These are phyloP conservation scores for Halichoerus grypus DNA, from an alignment of 2,113 vertebrate species.

Conservation along the genomic window DNA sequence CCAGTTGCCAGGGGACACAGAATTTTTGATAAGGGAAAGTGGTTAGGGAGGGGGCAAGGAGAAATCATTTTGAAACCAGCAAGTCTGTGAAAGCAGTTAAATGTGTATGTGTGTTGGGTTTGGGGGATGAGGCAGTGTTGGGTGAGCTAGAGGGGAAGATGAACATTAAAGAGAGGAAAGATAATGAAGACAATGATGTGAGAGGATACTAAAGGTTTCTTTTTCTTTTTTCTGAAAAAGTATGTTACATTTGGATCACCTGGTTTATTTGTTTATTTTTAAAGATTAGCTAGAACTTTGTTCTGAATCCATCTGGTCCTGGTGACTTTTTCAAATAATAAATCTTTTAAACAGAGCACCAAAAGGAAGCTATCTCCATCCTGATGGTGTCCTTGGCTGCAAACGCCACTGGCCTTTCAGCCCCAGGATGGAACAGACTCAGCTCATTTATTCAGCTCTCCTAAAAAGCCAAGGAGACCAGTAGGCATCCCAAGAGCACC, in stretches of 20 bases:
- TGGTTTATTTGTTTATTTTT: slow-evolving; percentile 19
- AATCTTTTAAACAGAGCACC: background rate
- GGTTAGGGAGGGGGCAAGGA: background rate
- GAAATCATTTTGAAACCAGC: background rate
- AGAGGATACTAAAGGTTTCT: background rate
- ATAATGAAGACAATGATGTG: background rate
- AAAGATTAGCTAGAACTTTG: background rate
- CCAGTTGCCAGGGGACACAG: background rate
- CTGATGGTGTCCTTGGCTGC: background rate
- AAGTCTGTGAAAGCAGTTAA: background rate
- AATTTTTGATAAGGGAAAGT: background rate
- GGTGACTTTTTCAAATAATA: background rate
- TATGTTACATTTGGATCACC: background rate
- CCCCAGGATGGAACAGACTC: background rate
- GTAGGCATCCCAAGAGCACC: background rate
- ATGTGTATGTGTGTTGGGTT: background rate
- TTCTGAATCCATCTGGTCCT: background rate
- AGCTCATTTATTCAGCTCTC: background rate
- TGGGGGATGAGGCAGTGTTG: background rate
- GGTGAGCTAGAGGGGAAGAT: background rate
- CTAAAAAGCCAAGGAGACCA: background rate
- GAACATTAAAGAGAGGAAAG: background rate
- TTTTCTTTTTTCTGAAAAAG: background rate
- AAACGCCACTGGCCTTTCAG: background rate
- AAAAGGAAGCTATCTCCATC: background rate